Conservation (phyloP, 2,888 invertebrate genomes). For the Synergus gifuensis region DNA sequence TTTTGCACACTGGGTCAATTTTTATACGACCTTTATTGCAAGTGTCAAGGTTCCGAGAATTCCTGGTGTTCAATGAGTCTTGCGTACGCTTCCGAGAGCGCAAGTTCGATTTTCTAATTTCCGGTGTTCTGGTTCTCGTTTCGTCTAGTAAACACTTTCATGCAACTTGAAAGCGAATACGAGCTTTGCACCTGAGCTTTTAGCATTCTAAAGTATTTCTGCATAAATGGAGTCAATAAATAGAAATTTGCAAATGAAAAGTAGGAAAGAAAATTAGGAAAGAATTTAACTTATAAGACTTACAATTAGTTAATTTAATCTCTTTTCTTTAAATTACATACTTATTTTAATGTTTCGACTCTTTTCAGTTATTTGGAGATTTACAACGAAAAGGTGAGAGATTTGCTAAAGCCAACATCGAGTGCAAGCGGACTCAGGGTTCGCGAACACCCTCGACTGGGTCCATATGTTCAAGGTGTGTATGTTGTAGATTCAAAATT, state of each 20-base stretch:
- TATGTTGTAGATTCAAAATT: background rate
- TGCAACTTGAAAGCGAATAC: background rate
- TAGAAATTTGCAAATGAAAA: background rate
- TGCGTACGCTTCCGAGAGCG: slow-evolving; percentile 20
- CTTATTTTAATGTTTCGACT: slow-evolving; percentile 23
- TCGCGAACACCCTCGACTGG: slow-evolving; percentile 87
- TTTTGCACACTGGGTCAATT: background rate
- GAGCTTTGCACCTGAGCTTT: background rate
- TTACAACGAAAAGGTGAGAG: slow-evolving; percentile 85
- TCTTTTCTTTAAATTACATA: background rate
- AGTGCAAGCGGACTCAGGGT: slow-evolving; percentile 81
- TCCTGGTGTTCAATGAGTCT: slow-evolving; percentile 6
- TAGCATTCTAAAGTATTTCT: background rate
- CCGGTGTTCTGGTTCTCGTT: slow-evolving; percentile 48
- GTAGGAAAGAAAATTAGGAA: background rate
- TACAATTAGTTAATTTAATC: background rate
- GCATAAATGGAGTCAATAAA: background rate
- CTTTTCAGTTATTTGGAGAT: slow-evolving; percentile 79
- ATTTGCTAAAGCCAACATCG: slow-evolving; percentile 80
- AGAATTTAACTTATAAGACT: too few relatives aligned
- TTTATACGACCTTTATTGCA: slow-evolving; percentile 1
- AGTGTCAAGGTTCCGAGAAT: background rate
- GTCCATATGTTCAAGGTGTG: slow-evolving; percentile 89
- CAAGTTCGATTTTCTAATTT: slow-evolving; percentile 61
- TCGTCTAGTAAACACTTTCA: slow-evolving; percentile 1